A percentile compares a stretch with the other conserved stretches of the same genome.
Conservation (phyloP, 1,140 invertebrate genomes). For the Cyclargus thomasi region DNA sequence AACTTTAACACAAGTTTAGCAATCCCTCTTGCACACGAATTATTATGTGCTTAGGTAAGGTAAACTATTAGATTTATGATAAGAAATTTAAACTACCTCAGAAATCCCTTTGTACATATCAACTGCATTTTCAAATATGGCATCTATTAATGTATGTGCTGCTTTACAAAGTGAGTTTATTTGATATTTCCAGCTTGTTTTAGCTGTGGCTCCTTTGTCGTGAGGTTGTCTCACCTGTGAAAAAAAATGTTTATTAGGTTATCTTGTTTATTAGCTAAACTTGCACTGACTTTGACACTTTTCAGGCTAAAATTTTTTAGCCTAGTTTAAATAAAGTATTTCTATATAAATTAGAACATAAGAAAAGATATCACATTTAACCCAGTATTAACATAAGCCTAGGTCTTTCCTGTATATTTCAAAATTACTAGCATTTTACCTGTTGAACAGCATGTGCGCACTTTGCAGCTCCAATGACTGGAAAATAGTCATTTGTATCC, state of each 20-base stretch:
- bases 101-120: constrained; percentile 38
- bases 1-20: no score
- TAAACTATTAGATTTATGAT: background rate
- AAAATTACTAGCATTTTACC: constrained; percentile 29
- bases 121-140: constrained; percentile 41
- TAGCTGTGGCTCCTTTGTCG: constrained; percentile 49
- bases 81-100: constrained; percentile 31
- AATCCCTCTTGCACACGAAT: no score
- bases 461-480: constrained; percentile 59
- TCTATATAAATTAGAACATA: no score
- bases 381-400: background rate
- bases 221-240: constrained; percentile 50
- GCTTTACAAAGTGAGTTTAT: constrained; percentile 47
- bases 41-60: no score
- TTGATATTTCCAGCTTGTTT: constrained; percentile 53
- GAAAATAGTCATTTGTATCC: constrained; percentile 38
- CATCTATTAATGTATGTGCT: constrained; percentile 41
- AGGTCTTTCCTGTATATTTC: no score
- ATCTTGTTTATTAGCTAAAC: no score
- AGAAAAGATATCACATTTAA: background rate
- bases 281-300: no score
- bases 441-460: constrained; percentile 58
- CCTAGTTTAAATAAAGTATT: no score
- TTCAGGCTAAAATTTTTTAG: no score
- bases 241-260: constrained; percentile 10